Evolutionary conservation across 2,797 vertebrate genomes (phyloP).

Genomic region (Ctenosaura bakeri): DNA sequence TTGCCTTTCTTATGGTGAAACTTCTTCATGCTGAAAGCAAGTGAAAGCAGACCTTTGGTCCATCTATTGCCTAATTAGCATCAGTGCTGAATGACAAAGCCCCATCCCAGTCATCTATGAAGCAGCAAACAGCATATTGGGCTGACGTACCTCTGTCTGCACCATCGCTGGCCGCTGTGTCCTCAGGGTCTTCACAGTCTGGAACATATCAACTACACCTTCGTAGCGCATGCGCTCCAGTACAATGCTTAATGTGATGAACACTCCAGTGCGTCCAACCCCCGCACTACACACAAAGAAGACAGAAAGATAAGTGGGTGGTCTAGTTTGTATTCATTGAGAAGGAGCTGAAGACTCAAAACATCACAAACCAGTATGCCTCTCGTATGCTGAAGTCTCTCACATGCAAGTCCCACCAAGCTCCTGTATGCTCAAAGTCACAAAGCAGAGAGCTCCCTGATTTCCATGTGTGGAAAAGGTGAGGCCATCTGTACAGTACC

Average conservation of each 20-base stretch:
- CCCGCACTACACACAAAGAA: conserved; percentile 84
- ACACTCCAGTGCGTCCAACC: conserved; percentile 95
- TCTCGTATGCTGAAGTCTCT: neutral
- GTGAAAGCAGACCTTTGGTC: neutral
- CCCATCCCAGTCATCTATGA: too few species aligned
- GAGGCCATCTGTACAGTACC: neutral
- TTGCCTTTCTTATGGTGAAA: neutral
- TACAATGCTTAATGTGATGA: conserved; percentile 95
- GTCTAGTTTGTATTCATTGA: neutral
- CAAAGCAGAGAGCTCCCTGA: neutral
- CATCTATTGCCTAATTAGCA: neutral
- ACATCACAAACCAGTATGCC: neutral
- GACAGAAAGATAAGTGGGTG: conserved; percentile 20
- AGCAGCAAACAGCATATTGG: neutral
- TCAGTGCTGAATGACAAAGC: neutral
- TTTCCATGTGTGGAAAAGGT: neutral
- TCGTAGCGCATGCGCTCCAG: conserved; percentile 97
- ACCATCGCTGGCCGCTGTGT: conserved; percentile 98
- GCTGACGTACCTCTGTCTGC: conserved; percentile 91
- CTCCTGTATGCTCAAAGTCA: neutral
- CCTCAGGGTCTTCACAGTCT: conserved; percentile 94
- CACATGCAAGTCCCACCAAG: neutral
- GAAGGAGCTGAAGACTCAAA: neutral
- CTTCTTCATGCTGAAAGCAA: neutral
- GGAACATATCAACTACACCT: conserved; percentile 96